phyloP scores from a whole-genome alignment of 2,888 invertebrate genomes.

The Criorhina ranunculi region DNA sequence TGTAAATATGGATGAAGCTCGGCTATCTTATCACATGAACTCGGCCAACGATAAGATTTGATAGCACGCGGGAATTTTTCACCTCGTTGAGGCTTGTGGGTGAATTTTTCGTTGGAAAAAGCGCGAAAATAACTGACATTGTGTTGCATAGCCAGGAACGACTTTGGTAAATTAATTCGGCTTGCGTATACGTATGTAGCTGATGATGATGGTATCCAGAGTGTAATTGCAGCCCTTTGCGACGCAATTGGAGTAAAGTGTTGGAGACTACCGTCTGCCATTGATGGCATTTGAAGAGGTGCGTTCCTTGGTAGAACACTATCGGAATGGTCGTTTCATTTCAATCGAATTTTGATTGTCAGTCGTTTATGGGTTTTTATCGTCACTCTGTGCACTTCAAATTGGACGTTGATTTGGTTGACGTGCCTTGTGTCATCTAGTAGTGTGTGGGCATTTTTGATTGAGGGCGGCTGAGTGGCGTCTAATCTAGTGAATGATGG shows the following conservation, averaged over 20 bases:
- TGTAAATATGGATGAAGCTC: slow-evolving; percentile 47
- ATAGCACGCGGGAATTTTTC: slow-evolving; percentile 38
- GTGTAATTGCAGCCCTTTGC: slow-evolving; percentile 21
- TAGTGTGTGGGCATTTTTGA: slow-evolving; percentile 32
- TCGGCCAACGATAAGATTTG: slow-evolving; percentile 33
- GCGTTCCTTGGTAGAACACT: slow-evolving; percentile 9
- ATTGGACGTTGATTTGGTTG: slow-evolving; percentile 31
- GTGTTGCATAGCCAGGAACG: slow-evolving; percentile 7
- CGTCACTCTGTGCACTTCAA: slow-evolving; percentile 31
- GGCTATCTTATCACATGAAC: slow-evolving; percentile 58
- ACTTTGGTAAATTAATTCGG: slow-evolving; percentile 28
- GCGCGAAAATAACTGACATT: slow-evolving; percentile 40
- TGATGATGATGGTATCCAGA: slow-evolving; percentile 25
- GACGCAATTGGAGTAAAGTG: slow-evolving; percentile 48
- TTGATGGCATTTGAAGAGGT: slow-evolving; percentile 35
- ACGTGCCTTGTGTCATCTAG: slow-evolving; percentile 42
- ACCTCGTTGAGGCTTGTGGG: slow-evolving; percentile 39
- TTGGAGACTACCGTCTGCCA: slow-evolving; percentile 3
- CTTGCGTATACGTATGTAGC: slow-evolving; percentile 32
- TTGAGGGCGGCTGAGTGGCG: slow-evolving; percentile 41
- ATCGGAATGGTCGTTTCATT: slow-evolving; percentile 13
- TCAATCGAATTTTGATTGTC: slow-evolving; percentile 56
- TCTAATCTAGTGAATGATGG: slow-evolving; percentile 26
- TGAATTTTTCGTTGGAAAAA: slow-evolving; percentile 45
- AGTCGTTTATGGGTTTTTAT: slow-evolving; percentile 36